Evolutionary conservation across 2,888 invertebrate genomes (phyloP).

Genomic region (Sinohyriopsis cumingii): DNA sequence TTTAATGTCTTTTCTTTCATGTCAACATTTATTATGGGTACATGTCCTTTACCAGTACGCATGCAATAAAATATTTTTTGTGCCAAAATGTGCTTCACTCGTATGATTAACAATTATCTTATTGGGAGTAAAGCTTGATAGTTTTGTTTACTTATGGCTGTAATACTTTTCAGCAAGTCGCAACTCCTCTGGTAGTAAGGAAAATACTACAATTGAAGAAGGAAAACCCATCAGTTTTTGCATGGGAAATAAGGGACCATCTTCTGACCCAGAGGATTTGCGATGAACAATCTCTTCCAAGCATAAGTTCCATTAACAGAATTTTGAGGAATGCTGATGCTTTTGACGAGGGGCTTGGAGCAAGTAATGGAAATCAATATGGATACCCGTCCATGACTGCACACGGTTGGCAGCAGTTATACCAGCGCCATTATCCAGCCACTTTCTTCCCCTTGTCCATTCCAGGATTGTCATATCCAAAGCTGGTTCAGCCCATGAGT

Average conservation of each 20-base stretch:
- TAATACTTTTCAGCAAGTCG: slow-evolving; percentile 79
- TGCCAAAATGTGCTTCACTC: neutral
- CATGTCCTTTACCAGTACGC: neutral
- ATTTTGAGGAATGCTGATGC: slow-evolving; percentile 79
- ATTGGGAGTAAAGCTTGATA: neutral
- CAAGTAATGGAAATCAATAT: slow-evolving; percentile 24
- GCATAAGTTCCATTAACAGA: slow-evolving; percentile 94
- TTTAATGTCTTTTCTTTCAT: too few species aligned
- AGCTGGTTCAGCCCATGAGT: slow-evolving; percentile 53
- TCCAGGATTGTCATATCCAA: slow-evolving; percentile 63
- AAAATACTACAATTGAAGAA: slow-evolving; percentile 94
- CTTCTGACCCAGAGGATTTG: slow-evolving; percentile 91
- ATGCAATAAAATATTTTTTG: neutral
- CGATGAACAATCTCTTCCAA: slow-evolving; percentile 84
- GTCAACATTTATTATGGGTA: too few species aligned
- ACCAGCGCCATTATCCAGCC: slow-evolving; percentile 32
- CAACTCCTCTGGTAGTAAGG: slow-evolving; percentile 95
- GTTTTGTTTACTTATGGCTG: slow-evolving; percentile 2
- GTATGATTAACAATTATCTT: neutral
- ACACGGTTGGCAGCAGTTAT: slow-evolving; percentile 29
- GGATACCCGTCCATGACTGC: slow-evolving; percentile 33
- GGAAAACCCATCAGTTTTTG: slow-evolving; percentile 96
- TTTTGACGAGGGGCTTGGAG: slow-evolving; percentile 37
- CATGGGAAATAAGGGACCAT: slow-evolving; percentile 96
- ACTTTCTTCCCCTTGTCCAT: slow-evolving; percentile 46